A percentile compares a stretch with the other conserved stretches of the same genome.
These are phyloP conservation scores for Drosophila sp. DNA, from an alignment of 1,140 invertebrate genomes.

Conservation along the genomic window DNA sequence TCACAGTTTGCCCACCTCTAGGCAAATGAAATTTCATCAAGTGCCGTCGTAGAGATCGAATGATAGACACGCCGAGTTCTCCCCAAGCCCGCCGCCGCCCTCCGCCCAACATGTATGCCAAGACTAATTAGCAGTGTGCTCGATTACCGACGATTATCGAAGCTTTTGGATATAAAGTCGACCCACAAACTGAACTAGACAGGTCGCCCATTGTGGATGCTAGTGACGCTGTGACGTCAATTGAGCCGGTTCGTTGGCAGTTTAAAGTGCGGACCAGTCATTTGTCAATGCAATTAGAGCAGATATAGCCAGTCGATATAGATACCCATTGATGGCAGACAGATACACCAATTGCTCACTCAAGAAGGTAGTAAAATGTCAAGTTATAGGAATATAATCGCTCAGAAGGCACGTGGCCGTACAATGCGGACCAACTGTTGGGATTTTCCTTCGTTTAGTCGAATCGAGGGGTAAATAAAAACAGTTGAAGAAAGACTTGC, in stretches of 20 bases:
- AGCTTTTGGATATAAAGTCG: conserved; percentile 26
- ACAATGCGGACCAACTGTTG: conserved; percentile 24
- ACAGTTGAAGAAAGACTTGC: neutral
- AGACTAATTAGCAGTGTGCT: conserved; percentile 66
- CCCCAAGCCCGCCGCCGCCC: neutral
- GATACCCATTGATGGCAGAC: conserved; percentile 25
- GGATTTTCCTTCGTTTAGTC: neutral
- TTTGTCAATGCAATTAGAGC: conserved; percentile 63
- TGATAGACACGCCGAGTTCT: conserved; percentile 62
- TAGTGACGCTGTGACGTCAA: conserved; percentile 54
- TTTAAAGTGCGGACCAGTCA: conserved; percentile 43
- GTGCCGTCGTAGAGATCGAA: conserved; percentile 41
- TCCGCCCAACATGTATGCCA: conserved; percentile 40
- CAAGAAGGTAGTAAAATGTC: conserved; percentile 14
- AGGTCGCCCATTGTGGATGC: conserved; percentile 11
- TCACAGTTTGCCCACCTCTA: conserved; percentile 38
- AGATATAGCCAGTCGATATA: conserved; percentile 45
- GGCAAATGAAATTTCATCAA: conserved; percentile 9
- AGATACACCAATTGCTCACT: conserved; percentile 5
- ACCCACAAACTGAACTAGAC: conserved; percentile 23
- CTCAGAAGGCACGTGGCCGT: conserved; percentile 33
- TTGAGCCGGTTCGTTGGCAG: conserved; percentile 20
- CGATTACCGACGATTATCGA: conserved; percentile 27
- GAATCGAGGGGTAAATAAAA: conserved; percentile 1
- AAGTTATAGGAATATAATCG: neutral